A percentile compares a stretch with the other conserved stretches of the same genome.
These are phyloP conservation scores for Hippocampus guttulatus DNA, from an alignment of 2,113 vertebrate species.

Conservation along the genomic window DNA sequence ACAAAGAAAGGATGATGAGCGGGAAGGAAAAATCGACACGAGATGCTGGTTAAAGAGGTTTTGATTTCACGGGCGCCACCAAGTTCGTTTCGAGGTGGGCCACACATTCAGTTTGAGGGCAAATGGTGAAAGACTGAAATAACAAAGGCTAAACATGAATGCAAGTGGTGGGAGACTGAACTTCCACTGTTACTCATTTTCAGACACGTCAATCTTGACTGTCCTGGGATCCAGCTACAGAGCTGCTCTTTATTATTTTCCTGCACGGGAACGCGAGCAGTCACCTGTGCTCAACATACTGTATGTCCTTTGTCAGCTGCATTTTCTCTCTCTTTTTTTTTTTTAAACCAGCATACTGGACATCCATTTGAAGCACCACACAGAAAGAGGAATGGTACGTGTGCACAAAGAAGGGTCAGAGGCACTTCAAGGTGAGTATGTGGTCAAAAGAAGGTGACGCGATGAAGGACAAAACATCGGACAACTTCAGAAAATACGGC, in stretches of 20 bases:
- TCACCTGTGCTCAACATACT: constrained; percentile 3
- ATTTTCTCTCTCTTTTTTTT: background rate
- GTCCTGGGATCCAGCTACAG: background rate
- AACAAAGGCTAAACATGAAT: background rate
- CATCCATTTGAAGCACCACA: constrained; percentile 2
- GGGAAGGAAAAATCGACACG: constrained; percentile 38
- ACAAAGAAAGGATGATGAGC: constrained; percentile 33
- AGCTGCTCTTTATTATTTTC: constrained; percentile 4
- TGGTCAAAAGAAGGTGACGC: constrained; percentile 6
- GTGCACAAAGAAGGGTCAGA: constrained; percentile 34
- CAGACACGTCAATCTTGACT: background rate
- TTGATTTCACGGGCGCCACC: background rate
- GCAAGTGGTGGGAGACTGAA: background rate
- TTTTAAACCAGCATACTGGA: background rate
- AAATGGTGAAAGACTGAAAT: background rate
- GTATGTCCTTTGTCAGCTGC: background rate
- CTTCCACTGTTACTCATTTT: background rate
- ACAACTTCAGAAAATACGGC: background rate
- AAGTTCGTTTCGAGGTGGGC: background rate
- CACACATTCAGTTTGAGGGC: background rate
- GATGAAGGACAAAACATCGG: background rate
- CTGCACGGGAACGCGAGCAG: constrained; percentile 1
- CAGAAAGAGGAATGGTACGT: constrained; percentile 33
- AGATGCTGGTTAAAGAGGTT: constrained; percentile 36
- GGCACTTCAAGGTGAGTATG: constrained; percentile 60